A percentile compares a stretch with the other conserved stretches of the same genome.
phyloP scores from a whole-genome alignment of 2,888 invertebrate genomes.

The Meiosimyza decipiens region DNA sequence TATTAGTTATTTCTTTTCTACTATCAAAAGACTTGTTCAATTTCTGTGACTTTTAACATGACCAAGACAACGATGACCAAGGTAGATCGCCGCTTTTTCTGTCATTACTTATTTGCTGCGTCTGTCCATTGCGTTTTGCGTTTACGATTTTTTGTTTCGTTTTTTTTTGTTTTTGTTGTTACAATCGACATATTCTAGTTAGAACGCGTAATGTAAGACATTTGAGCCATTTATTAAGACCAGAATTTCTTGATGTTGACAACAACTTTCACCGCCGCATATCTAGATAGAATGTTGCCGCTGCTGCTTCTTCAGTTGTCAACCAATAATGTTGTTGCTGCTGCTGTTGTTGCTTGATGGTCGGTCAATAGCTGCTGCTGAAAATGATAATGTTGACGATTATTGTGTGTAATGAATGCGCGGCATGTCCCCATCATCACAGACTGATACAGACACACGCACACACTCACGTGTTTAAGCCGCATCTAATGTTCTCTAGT shows the following conservation, averaged over 20 bases:
- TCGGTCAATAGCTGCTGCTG: constrained; percentile 27
- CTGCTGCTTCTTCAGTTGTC: constrained; percentile 14
- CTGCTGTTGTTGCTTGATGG: constrained; percentile 7
- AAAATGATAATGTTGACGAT: constrained; percentile 21
- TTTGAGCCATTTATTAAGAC: constrained; percentile 57
- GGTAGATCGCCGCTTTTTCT: too few relatives aligned
- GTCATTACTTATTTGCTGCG: too few relatives aligned
- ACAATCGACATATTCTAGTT: constrained; percentile 50
- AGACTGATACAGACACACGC: constrained; percentile 5
- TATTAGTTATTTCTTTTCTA: too few relatives aligned
- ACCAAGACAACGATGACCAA: too few relatives aligned
- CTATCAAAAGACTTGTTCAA: constrained; percentile 35
- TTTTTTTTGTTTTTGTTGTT: background rate
- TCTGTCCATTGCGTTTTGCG: too few relatives aligned
- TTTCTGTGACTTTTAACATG: constrained; percentile 46
- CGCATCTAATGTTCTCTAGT: constrained; percentile 25
- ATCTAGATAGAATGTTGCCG: constrained; percentile 7
- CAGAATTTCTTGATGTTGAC: constrained; percentile 53
- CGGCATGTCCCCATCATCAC: background rate
- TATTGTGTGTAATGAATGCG: constrained; percentile 13
- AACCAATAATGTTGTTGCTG: background rate
- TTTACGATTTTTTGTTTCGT: constrained; percentile 33
- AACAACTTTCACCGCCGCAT: constrained; percentile 42
- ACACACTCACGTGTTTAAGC: constrained; percentile 6
- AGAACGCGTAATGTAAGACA: constrained; percentile 53